Evolutionary conservation across 1,140 invertebrate genomes (phyloP), one percentile per base, ranked within the genome.

Genomic region (Probaryconus sp.): DNA sequence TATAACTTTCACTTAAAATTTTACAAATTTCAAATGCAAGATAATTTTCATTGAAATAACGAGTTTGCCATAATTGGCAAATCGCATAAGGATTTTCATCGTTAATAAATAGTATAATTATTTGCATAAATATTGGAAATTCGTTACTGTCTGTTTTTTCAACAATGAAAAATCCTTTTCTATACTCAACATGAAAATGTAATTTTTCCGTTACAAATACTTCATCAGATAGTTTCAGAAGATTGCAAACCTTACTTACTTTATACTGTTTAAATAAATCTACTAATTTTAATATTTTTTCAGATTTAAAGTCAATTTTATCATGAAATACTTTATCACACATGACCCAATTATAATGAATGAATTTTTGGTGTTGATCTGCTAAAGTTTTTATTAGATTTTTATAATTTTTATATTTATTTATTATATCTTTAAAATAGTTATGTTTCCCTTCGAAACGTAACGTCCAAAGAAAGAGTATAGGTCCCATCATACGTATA

Each of bases 381-480:
- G 45, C 11, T 11, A 63, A 40, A 24, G 45, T 30, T 40, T 63
- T 48, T 26, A 33, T n/a, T 3, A 31, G 1, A 18, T 42, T 35
- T 31, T 43, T 48, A 17, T 47, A 50, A 63, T 63, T 50, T 30
- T 48, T 43, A 14, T 35, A 33, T 20, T 28, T 30, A n/a, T 17
- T 38, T 14, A 51, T 16, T 6, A 64, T 18, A 16, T 64, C 9
- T 56, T 71, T 71, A 10, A 42, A 33, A 21, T 37, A 61, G 37
- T 45, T 53, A 14, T 69, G 47, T 24, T 69, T 61, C 4, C 20
- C 38, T 37, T 71, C 68, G 16, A 53, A 55, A 7, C 56, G 21
- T 35, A 63, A 47, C 7, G 38, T 38, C 43, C 50, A 71, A 6
- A 55, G 50, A 10, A 28, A 35, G 5, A 53, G 31, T 1, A 47